phyloP scores from a whole-genome alignment of 2,797 vertebrate species.

The Merluccius polli region DNA sequence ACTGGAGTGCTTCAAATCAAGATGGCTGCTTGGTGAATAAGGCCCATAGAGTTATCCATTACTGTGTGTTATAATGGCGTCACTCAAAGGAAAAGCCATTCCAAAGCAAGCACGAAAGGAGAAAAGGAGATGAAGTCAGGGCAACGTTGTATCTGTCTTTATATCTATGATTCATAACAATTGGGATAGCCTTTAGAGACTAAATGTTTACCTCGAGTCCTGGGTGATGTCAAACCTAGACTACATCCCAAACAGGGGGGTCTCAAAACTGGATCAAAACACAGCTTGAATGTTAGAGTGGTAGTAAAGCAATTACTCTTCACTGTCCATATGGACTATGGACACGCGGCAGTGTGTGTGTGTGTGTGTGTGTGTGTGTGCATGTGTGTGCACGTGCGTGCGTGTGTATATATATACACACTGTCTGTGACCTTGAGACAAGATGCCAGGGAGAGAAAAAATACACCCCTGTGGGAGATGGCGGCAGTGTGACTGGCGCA shows the following conservation, averaged over 20 bases:
- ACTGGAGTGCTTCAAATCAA: background rate
- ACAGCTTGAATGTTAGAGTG: background rate
- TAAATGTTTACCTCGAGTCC: background rate
- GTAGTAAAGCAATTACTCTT: background rate
- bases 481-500: background rate
- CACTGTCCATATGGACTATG: background rate
- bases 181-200: background rate
- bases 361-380: conserved; percentile 25
- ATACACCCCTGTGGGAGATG: conserved; percentile 40
- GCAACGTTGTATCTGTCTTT: background rate
- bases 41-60: background rate
- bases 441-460: conserved; percentile 51
- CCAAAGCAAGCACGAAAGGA: background rate
- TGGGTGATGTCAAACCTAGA: background rate
- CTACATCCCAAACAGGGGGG: background rate
- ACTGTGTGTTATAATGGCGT: background rate
- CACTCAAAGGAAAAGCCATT: background rate
- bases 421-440: conserved; percentile 57
- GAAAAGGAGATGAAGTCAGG: background rate
- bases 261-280: background rate
- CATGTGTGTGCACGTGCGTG: conserved; percentile 8
- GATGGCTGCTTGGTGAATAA: background rate
- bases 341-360: background rate
- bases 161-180: background rate
- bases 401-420: conserved; percentile 23